Conservation (phyloP, 2,797 vertebrate species). For the Pogonophryne albipinna region DNA sequence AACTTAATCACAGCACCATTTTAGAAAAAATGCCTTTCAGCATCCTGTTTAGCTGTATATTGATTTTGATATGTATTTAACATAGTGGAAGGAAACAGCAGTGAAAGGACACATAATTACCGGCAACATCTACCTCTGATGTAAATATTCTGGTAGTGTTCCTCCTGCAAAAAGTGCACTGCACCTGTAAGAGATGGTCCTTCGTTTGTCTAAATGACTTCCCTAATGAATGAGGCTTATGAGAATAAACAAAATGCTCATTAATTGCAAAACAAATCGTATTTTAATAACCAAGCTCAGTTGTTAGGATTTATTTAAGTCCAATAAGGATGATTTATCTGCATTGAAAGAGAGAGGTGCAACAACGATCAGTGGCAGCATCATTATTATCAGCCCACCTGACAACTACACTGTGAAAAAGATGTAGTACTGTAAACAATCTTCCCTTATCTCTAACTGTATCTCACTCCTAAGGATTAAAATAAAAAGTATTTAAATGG, state of each 20-base stretch:
- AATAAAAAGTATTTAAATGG: neutral
- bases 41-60: neutral
- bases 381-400: neutral
- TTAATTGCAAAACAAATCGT: neutral
- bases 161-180: neutral
- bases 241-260: slow-evolving; percentile 6
- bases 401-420: neutral
- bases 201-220: slow-evolving; percentile 14
- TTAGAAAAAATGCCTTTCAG: neutral
- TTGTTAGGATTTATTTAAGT: slow-evolving; percentile 3
- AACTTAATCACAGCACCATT: neutral
- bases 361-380: slow-evolving; percentile 8
- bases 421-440: neutral
- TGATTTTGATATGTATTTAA: slow-evolving; percentile 1
- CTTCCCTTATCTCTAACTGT: neutral
- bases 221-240: neutral
- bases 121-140: neutral
- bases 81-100: neutral
- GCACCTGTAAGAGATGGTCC: neutral
- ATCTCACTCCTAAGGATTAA: neutral
- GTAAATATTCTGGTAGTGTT: slow-evolving; percentile 5
- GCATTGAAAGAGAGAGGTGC: slow-evolving; percentile 8
- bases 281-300: slow-evolving; percentile 14
- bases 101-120: slow-evolving; percentile 3
- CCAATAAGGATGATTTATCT: neutral